A percentile compares a stretch with the other conserved stretches of the same genome.
Evolutionary conservation across 2,113 vertebrate genomes (phyloP).

Genomic region (human): GRCh38 chr1:2174501-2175000

Average conservation of each 20-base stretch:
- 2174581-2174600: neutral
- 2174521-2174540: rapidly evolving
- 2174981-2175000: rapidly evolving
- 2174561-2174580: rapidly evolving
- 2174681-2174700: neutral
- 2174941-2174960: rapidly evolving
- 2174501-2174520: too few relatives aligned
- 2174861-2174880: neutral
- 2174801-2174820: constrained; percentile 98
- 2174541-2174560: too few relatives aligned
- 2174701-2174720: rapidly evolving
- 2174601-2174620: rapidly evolving
- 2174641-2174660: neutral
- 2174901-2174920: neutral
- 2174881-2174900: neutral
- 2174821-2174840: constrained; percentile 97
- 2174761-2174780: constrained; percentile 99
- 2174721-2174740: neutral
- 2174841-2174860: neutral
- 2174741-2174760: constrained; percentile 85
- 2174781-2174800: constrained; percentile 98
- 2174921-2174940: rapidly evolving
- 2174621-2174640: neutral
- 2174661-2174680: neutral
- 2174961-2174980: neutral